Percentiles rank a stretch among this genome's conserved stretches.
phyloP scores from a whole-genome alignment of 2,888 invertebrate species.

The Ferrisia virgata region DNA sequence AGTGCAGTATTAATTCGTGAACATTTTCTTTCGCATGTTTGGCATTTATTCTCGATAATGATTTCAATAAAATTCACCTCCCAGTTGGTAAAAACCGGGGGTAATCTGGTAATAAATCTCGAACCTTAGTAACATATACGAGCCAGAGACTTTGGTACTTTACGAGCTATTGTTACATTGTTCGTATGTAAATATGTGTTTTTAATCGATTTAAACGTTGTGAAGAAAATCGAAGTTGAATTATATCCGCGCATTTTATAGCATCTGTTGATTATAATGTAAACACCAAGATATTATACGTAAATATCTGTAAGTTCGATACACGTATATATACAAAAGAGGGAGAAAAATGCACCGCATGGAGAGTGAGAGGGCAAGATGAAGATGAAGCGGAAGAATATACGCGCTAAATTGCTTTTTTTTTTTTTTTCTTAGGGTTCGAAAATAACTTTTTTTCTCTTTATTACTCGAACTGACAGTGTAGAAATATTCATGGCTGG shows the following conservation, averaged over 20 bases:
- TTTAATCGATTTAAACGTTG: background rate
- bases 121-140: background rate
- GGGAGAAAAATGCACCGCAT: background rate
- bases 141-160: background rate
- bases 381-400: background rate
- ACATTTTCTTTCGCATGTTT: background rate
- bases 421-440: slow-evolving; percentile 8
- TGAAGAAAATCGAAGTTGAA: background rate
- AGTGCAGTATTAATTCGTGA: background rate
- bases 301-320: no score
- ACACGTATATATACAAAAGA: background rate
- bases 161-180: background rate
- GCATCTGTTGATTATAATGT: background rate
- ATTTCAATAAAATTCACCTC: background rate
- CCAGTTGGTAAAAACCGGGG: background rate
- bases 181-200: background rate
- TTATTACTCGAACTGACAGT: background rate
- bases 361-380: background rate
- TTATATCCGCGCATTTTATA: background rate
- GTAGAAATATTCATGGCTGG: slow-evolving; percentile 22
- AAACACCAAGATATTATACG: slow-evolving; percentile 2
- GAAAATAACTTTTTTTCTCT: slow-evolving; percentile 14
- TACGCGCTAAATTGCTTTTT: background rate
- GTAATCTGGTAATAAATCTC: background rate
- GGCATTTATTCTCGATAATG: background rate